These are phyloP conservation scores for Agrilus mali DNA, from an alignment of 2,888 invertebrate species.

Conservation along the genomic window DNA sequence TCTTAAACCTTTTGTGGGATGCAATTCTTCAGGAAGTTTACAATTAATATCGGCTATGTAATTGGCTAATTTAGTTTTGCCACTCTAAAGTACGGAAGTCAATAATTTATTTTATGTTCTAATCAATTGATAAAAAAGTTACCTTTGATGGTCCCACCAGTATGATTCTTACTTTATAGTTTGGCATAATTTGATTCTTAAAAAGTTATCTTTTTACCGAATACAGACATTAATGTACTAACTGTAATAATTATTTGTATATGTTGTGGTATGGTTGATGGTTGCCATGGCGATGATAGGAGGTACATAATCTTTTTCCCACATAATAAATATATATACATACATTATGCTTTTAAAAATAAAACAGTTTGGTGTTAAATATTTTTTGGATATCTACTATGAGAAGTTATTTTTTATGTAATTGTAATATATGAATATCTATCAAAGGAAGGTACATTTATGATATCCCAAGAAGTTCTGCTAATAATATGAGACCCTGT, in stretches of 20 bases:
- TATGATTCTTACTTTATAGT: constrained; percentile 18
- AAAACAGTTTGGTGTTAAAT: too few relatives aligned
- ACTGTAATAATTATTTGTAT: constrained; percentile 1
- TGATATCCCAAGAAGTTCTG: too few relatives aligned
- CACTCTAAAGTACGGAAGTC: constrained; percentile 12
- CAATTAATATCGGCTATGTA: constrained; percentile 18
- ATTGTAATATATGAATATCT: too few relatives aligned
- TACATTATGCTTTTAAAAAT: too few relatives aligned
- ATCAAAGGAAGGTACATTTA: too few relatives aligned
- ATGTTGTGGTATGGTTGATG: not conserved
- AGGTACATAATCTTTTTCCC: too few relatives aligned
- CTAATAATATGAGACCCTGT: too few relatives aligned
- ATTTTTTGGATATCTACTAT: too few relatives aligned
- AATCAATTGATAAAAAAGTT: constrained; percentile 5
- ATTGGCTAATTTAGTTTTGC: constrained; percentile 19
- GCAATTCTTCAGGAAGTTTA: constrained; percentile 17
- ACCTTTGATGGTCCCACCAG: constrained; percentile 19
- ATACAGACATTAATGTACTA: not conserved
- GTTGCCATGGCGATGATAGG: too few relatives aligned
- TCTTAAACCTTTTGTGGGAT: constrained; percentile 17
- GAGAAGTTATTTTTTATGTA: too few relatives aligned
- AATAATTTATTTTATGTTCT: not conserved
- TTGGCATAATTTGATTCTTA: constrained; percentile 2
- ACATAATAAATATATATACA: too few relatives aligned
- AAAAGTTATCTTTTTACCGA: too few relatives aligned